These are phyloP conservation scores for Crax fasciolata DNA, from an alignment of 2,797 vertebrate genomes.

Conservation along the genomic window DNA sequence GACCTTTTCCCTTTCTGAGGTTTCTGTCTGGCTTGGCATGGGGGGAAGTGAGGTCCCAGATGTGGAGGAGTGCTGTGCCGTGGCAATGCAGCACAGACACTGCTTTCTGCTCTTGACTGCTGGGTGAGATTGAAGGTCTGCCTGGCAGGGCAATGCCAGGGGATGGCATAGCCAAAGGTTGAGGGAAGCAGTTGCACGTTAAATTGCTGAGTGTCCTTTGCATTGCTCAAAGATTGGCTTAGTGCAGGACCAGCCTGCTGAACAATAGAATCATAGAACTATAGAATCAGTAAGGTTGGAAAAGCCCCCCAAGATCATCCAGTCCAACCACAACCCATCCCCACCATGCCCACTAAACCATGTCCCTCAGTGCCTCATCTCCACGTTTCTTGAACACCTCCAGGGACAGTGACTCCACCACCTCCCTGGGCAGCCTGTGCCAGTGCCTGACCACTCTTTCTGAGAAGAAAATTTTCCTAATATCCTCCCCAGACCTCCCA, in stretches of 20 bases:
- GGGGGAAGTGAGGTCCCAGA: not conserved
- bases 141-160: not conserved
- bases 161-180: not conserved
- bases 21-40: slow-evolving; percentile 8
- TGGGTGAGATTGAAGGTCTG: rapidly evolving
- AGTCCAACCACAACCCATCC: no score
- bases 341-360: no score
- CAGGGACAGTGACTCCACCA: no score
- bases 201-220: not conserved
- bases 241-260: not conserved
- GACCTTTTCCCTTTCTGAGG: slow-evolving; percentile 43
- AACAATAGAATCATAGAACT: not conserved
- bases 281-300: no score
- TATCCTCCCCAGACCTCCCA: no score
- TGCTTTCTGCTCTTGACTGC: not conserved
- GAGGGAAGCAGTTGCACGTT: not conserved
- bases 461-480: no score
- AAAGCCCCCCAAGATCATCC: no score
- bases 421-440: no score
- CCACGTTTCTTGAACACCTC: no score
- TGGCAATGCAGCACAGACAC: not conserved
- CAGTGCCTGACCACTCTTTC: no score
- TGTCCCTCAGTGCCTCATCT: no score
- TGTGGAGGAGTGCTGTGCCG: not conserved
- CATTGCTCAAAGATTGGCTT: not conserved